Base-by-base conservation (phyloP, 2,797 vertebrate genomes). In the Gallinago stenura region DNA sequence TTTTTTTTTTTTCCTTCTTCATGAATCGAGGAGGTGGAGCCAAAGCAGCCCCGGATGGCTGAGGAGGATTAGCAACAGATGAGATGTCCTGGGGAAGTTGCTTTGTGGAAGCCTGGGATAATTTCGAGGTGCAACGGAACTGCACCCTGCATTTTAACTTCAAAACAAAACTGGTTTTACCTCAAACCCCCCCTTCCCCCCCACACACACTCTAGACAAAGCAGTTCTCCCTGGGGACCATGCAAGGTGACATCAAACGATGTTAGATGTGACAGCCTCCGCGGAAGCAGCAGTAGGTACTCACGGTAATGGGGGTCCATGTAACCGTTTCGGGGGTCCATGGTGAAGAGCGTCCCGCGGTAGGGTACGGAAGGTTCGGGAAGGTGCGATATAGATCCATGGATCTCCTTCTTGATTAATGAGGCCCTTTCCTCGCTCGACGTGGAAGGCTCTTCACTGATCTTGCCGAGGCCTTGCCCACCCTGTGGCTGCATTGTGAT, bases 381-480 rank as follows among this genome's bases (percentile, higher is more conserved):
- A 97, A 99, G 98, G 95, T 99, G 99, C 10, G 99, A 98, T 81
- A 99, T 97, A 96, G 99, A 99, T 93, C 98, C 98, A 94, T 99
- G 99, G 93, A 99, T 98, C 98, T 99, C 99, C 97, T 99, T 99
- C 98, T 99, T 99, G 97, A 99, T 99, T 98, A 99, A 93, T 45
- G 99, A 98, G 95, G 99, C 98, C 81, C 99, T 98, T 97, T 99
- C 99, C 50, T 99, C 99, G 3, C 99, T 99, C 77, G 99, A 99
- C 26, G 99, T 99, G 83, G 99, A 99, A 77, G 99, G 99, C 97
- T 99, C 99, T 97, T 99, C 99, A 28, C 97, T 99, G 95, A 99
- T 98, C 97, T 98, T 99, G 96, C 98, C 82, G 84, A 99, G 98
- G 14, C 98, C 97, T 93, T 97, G 97, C 46, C 98, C 98, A 54